phyloP scores from a whole-genome alignment of 2,797 vertebrate species.

The Pristis pectinata region DNA sequence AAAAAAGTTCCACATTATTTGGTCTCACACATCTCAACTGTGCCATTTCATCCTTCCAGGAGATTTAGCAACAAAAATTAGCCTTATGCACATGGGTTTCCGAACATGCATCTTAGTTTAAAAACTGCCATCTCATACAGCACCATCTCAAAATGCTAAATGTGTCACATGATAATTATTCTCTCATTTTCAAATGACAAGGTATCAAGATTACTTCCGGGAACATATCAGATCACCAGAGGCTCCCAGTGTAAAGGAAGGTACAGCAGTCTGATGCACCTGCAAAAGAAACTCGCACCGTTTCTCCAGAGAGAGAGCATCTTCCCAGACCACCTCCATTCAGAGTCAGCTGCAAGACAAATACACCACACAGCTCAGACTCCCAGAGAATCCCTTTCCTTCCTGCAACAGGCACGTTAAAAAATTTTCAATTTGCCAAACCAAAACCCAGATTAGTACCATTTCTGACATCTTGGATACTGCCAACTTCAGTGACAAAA shows the following conservation, averaged over 20 bases:
- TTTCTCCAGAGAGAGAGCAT: background rate
- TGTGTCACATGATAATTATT: background rate
- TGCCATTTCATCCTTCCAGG: no score
- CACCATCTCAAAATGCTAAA: background rate
- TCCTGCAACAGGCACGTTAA: background rate
- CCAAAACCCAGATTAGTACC: background rate
- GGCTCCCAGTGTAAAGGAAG: background rate
- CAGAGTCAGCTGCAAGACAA: background rate
- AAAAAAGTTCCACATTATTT: background rate
- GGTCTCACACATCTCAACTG: background rate
- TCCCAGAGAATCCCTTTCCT: background rate
- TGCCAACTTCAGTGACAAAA: no score
- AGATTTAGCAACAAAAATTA: background rate
- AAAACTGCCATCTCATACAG: background rate
- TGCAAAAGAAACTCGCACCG: background rate
- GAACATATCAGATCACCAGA: no score
- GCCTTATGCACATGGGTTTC: background rate
- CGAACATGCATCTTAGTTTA: background rate
- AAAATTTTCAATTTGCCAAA: background rate
- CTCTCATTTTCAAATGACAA: background rate
- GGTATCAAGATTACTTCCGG: background rate
- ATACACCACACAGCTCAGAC: background rate
- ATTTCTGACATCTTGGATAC: background rate
- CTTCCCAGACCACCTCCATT: background rate
- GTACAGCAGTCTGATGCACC: background rate